Evolutionary conservation across 2,888 invertebrate genomes (phyloP), one percentile per base, ranked within the genome.

Genomic region (Melanotus villosus): DNA sequence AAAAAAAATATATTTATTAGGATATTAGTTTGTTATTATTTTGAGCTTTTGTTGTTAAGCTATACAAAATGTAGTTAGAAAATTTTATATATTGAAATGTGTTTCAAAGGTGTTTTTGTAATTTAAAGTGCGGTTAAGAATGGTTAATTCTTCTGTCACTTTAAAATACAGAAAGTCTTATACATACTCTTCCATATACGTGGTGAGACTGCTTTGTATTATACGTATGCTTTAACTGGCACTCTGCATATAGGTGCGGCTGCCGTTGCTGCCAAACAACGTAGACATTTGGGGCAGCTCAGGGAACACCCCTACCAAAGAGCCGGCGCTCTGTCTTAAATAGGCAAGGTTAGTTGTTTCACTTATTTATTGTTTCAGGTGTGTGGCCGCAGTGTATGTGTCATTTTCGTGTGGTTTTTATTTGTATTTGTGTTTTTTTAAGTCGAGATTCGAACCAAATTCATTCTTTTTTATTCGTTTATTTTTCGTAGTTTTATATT

Each of bases 261-360:
- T 88, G 91, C 89, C 83, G 89, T 88, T 82, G 92, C 93, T 88
- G 93, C 92, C 84, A 92, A 92, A 87, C 90, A 91, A 86, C 89
- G 92, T 85, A 91, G 94, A 87, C 90, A 91, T 87, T 90, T 94
- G 88, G 91, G 93, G 89, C 92, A 94, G 87, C 90, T 93, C 88
- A 91, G 97, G 91, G 96, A 97, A 89, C 97, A 97, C 92, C 97
- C 97, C 88, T 97, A 97, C 92, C 96, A 96, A 91, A 95, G 97
- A 91, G 94, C 95, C 89, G 92, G 92, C 88, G 92, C 93, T 93
- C 90, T 92, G 89, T 88, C 88, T 84, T 87, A 88, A 85, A 73
- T 74, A 65, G 73, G 71, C 75, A 78, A 83, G 84, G 84, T 84
- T 84, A 84, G 84, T 84, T 83, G 71, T 76, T 59, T 64, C 63